phyloP scores from a whole-genome alignment of 2,797 vertebrate species.

The Chelonia mydas region DNA sequence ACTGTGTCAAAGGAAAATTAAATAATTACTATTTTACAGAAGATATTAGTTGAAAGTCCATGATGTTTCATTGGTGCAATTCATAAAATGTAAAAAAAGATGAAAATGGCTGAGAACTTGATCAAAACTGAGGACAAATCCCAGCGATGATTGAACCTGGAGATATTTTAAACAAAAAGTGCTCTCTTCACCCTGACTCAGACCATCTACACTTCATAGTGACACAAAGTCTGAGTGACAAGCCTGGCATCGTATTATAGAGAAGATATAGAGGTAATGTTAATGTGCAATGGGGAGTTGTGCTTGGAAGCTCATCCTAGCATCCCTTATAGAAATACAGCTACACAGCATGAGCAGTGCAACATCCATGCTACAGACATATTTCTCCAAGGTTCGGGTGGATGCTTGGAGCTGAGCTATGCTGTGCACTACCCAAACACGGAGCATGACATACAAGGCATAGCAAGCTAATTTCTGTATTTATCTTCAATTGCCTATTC shows the following conservation, averaged over 20 bases:
- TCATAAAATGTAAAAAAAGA: background rate
- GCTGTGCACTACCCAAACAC: background rate
- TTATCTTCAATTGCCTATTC: background rate
- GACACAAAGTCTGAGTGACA: background rate
- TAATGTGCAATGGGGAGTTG: background rate
- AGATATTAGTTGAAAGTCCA: background rate
- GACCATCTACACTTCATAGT: background rate
- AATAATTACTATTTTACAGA: background rate
- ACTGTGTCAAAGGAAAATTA: background rate
- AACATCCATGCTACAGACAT: accelerated
- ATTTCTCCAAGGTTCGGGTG: background rate
- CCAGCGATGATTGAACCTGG: background rate
- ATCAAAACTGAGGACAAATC: background rate
- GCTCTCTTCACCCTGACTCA: background rate
- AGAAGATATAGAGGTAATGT: background rate
- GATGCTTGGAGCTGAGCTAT: background rate
- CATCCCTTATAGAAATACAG: background rate
- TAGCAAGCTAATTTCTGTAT: background rate
- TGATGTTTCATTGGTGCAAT: background rate
- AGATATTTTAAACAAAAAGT: background rate
- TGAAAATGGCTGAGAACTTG: background rate
- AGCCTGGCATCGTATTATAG: background rate
- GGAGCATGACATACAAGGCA: background rate
- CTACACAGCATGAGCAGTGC: background rate
- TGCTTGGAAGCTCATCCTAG: background rate